These are phyloP conservation scores for Onychostruthus taczanowskii DNA, from an alignment of 2,113 vertebrate species.

Conservation along the genomic window DNA sequence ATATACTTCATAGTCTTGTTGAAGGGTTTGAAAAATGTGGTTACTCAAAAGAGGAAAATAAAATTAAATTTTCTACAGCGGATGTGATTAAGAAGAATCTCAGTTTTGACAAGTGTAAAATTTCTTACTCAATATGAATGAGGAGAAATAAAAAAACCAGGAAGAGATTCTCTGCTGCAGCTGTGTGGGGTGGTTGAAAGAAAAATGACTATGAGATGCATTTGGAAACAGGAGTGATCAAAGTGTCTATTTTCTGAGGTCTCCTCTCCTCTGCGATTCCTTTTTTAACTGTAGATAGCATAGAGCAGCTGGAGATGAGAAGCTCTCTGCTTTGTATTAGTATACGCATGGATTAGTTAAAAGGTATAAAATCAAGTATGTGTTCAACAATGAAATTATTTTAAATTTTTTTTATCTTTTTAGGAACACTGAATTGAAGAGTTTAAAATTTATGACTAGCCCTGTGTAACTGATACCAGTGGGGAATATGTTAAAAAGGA, in stretches of 20 bases:
- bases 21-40: not conserved
- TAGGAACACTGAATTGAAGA: not conserved
- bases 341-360: constrained; percentile 28
- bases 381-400: constrained; percentile 26
- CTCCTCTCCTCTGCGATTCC: not conserved
- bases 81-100: not conserved
- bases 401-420: not conserved
- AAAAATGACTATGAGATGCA: not conserved
- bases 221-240: not conserved
- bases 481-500: not conserved
- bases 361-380: constrained; percentile 19
- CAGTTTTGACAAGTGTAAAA: not conserved
- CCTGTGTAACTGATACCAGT: not conserved
- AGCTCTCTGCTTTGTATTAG: not conserved
- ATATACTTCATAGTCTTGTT: not conserved
- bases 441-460: not conserved
- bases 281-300: not conserved
- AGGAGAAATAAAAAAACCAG: not conserved
- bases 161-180: not conserved
- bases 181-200: not conserved
- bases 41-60: not conserved
- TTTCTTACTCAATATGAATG: not conserved
- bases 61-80: not conserved
- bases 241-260: not conserved
- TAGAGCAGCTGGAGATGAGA: not conserved